Percentiles rank a stretch among this genome's conserved stretches.
phyloP scores from a whole-genome alignment of 2,797 vertebrate genomes.

The Phylloscopus collybita region DNA sequence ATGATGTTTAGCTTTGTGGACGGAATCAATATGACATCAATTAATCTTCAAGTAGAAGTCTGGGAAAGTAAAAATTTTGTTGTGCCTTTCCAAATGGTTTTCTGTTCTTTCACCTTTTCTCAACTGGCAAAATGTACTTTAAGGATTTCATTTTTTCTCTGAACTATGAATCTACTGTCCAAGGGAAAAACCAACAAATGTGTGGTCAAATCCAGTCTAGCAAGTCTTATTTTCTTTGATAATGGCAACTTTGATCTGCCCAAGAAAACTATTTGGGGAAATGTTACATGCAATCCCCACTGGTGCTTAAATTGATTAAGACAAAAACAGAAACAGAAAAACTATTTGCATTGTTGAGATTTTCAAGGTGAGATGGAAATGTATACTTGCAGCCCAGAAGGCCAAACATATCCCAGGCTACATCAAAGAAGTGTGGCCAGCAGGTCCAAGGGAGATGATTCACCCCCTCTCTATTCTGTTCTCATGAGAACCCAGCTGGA shows the following conservation, averaged over 20 bases:
- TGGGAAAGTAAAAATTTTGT: neutral
- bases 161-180: neutral
- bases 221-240: constrained; percentile 20
- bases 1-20: neutral
- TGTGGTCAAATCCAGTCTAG: neutral
- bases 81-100: neutral
- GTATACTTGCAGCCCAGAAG: neutral
- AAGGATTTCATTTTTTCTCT: neutral
- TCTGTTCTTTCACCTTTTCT: neutral
- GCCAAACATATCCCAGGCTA: neutral
- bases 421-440: neutral
- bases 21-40: neutral
- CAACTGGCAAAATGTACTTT: neutral
- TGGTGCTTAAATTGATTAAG: constrained; percentile 3
- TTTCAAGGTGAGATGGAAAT: neutral
- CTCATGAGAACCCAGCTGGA: neutral
- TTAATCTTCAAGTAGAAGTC: neutral
- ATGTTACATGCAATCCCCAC: neutral
- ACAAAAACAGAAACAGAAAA: constrained; percentile 13
- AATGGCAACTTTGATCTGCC: neutral
- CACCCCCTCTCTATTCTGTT: neutral
- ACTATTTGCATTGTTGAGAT: neutral
- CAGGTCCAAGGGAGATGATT: neutral
- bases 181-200: neutral
- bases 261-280: neutral